Evolutionary conservation across 2,888 invertebrate genomes (phyloP), one percentile per base, ranked within the genome.

Genomic region (Mesodorylaimus sp.): DNA sequence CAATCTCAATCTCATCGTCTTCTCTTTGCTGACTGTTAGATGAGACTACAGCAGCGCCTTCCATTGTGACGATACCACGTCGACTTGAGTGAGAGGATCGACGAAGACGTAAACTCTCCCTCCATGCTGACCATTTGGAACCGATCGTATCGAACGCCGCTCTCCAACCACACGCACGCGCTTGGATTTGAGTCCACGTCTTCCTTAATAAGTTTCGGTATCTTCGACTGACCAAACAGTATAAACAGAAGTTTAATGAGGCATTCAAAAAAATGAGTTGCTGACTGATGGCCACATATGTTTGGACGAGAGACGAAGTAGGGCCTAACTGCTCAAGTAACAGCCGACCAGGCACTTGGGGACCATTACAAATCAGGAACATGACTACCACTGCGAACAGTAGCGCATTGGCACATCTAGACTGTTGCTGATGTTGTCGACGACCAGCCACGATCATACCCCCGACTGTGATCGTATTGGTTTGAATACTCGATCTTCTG

Each of bases 201-300:
- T 29, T 10, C 2, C 45, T 38, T n/a, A 58, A 47, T 10, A 63
- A 52, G 19, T 51, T 50, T 10, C 63, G 56, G 50, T 61, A 64
- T 26, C 64, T 52, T 28, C 55, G 55, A 3, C 62, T 63, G 3
- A 64, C 64, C 7, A 64, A 57, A 47, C 63, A 64, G 52, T 64
- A 64, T 25, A 64, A 53, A 44, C 58, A 59, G 53, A 64, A 64
- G 47, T 64, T 64, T 38, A 64, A 56, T 10, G 63, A 60, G 2
- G 64, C 63, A 49, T 64, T 64, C 28, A 64, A 52, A 51, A 63
- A 63, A 7, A 63, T 61, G 45, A 63, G 52, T 58, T 60, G 59
- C 47, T 64, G 62, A 26, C 58, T 59, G 28, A 63, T 51, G 48
- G 61, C 61, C 5, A 60, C 60, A 46, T 63, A 64, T 7, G 59